Conservation (phyloP, 2,113 vertebrate genomes). For the Melanerpes formicivorus region DNA sequence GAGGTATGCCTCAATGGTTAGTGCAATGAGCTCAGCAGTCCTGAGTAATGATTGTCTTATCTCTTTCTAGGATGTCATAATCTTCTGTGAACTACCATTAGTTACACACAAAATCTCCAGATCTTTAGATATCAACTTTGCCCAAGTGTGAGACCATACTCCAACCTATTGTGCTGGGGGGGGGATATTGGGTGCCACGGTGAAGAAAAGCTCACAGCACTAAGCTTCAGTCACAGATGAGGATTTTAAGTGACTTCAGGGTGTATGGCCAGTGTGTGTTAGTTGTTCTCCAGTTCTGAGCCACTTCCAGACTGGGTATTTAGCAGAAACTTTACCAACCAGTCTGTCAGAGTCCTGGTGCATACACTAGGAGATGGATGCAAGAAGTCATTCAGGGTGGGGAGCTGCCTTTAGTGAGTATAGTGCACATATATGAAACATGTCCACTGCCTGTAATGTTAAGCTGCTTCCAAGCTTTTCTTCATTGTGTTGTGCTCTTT, state of each 20-base stretch:
- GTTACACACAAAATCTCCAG: background rate
- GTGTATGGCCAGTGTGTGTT: background rate
- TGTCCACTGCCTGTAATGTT: background rate
- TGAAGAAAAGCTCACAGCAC: background rate
- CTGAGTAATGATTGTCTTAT: background rate
- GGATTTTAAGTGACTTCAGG: background rate
- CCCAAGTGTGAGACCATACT: background rate
- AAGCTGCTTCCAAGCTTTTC: background rate
- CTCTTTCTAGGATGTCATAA: background rate
- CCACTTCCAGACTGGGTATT: accelerated
- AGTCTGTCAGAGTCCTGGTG: background rate
- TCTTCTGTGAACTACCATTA: background rate
- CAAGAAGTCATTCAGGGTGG: background rate
- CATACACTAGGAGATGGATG: background rate
- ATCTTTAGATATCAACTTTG: background rate
- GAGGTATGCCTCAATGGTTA: background rate
- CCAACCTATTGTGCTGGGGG: background rate
- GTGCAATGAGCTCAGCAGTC: background rate
- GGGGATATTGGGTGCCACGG: background rate
- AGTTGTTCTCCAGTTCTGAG: background rate
- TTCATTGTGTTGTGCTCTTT: background rate
- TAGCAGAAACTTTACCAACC: background rate
- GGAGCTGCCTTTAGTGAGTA: background rate
- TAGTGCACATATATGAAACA: background rate
- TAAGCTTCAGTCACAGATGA: background rate